phyloP scores from a whole-genome alignment of 2,888 invertebrate genomes.

The Diaphora mendica region DNA sequence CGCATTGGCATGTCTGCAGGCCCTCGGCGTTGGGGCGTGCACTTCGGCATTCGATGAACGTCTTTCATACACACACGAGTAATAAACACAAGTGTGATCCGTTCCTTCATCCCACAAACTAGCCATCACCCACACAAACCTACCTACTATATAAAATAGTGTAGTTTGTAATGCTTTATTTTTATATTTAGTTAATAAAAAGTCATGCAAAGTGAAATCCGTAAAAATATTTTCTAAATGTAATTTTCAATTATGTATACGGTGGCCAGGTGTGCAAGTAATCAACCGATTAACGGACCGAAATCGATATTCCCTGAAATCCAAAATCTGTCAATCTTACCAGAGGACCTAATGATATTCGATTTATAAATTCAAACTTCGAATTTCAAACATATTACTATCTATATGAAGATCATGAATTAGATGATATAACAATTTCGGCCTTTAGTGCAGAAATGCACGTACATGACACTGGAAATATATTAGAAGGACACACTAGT shows the following conservation, averaged over 20 bases:
- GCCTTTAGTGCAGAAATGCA: conserved; percentile 69
- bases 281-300: conserved; percentile 59
- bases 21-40: conserved; percentile 49
- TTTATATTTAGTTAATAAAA: conserved; percentile 60
- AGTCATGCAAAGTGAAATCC: conserved; percentile 42
- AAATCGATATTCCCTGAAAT: neutral
- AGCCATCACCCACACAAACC: conserved; percentile 59
- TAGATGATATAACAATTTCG: neutral
- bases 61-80: conserved; percentile 51
- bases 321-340: neutral
- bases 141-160: conserved; percentile 51
- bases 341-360: neutral
- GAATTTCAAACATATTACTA: neutral
- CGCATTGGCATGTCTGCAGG: conserved; percentile 55
- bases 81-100: conserved; percentile 55
- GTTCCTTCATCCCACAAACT: conserved; percentile 56
- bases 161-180: conserved; percentile 59
- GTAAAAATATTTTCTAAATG: conserved; percentile 50
- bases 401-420: neutral
- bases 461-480: conserved; percentile 62
- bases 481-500: conserved; percentile 50
- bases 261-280: conserved; percentile 50
- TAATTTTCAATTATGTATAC: conserved; percentile 39
- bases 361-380: neutral
- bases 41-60: conserved; percentile 52